Evolutionary conservation across 2,888 invertebrate species (phyloP), one percentile per base, ranked within the genome.

Genomic region (Lingula anatina): DNA sequence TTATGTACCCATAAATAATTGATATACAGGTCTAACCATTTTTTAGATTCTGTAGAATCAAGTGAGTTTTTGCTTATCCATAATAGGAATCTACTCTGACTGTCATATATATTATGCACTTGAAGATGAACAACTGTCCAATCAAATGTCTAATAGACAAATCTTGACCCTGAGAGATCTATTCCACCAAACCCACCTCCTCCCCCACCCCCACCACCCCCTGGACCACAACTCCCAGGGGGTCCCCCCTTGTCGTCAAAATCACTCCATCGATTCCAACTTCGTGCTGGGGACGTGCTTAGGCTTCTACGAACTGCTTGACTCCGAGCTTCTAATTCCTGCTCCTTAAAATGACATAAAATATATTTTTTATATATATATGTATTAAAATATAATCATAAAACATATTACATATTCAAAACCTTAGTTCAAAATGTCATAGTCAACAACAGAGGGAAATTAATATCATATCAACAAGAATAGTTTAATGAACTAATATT

Each of bases 91-190:
- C n/a, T n/a, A n/a, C n/a, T n/a, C n/a, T n/a, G n/a, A n/a, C n/a
- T n/a, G n/a, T n/a, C n/a, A n/a, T n/a, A n/a, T n/a, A n/a, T n/a
- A n/a, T n/a, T n/a, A n/a, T n/a, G n/a, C n/a, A n/a, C n/a, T n/a
- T n/a, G n/a, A n/a, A n/a, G n/a, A n/a, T n/a, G n/a, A n/a, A n/a
- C n/a, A n/a, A n/a, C n/a, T n/a, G n/a, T n/a, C n/a, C n/a, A n/a
- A n/a, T n/a, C n/a, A n/a, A n/a, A n/a, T n/a, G n/a, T n/a, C n/a
- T 56, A 68, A 52, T 62, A 68, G 21, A 68, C 59, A 58, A 67
- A 69, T 59, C 66, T 56, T 15, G 64, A 56, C 3, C 65, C 68
- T 9, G 57, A 53, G 5, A 55, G 58, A 49, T 68, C 62, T 2
- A 66, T 49, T 18, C 57, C 61, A 1, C 64, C 57, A 18, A 57